Evolutionary conservation across 2,888 invertebrate species (phyloP), one percentile per base, ranked within the genome.

Genomic region (Lasioglossum calceatum): DNA sequence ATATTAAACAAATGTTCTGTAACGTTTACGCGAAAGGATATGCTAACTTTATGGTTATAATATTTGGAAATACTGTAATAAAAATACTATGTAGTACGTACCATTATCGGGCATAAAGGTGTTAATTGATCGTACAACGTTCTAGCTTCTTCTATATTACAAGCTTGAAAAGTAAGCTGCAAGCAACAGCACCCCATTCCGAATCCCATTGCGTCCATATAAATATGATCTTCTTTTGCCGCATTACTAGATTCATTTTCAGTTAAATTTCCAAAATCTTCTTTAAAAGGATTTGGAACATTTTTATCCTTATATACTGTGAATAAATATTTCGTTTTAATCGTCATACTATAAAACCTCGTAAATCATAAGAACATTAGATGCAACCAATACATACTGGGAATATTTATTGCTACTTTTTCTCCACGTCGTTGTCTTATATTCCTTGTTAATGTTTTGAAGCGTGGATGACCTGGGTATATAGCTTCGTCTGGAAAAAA

Each of bases 181-280:
- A 99, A 96, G 94, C 99, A 99, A 93, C 98, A 99, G 95, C 99
- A 99, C 50, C 99, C 99, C 99, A 99, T 99, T 81, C 99, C 99
- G 95, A 99, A 99, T 42, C 99, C 99, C 99, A 99, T 99, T 1
- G 99, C 98, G 95, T 99, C 99, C 97, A 99, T 97, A 94, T 99
- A 99, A 88, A 99, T 98, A 93, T 99, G 98, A 96, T 99, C 98
- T 0, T 98, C 98, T 92, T 97, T 96, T 0, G 98, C 98, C 1
- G 97, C 97, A 85, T 96, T 95, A 89, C 96, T 95, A 7, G 93
- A 91, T 12, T 97, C 97, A 89, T 98, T 97, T 93, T 98, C 98
- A 0, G 96, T 96, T n/a, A 96, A 93, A 36, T 90, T 88, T 12
- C 93, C 91, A 32, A 97, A 95, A 92, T 97, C 96, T 93, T 97